Evolutionary conservation across 2,113 vertebrate species (phyloP).

Genomic region (Rutilus rutilus): DNA sequence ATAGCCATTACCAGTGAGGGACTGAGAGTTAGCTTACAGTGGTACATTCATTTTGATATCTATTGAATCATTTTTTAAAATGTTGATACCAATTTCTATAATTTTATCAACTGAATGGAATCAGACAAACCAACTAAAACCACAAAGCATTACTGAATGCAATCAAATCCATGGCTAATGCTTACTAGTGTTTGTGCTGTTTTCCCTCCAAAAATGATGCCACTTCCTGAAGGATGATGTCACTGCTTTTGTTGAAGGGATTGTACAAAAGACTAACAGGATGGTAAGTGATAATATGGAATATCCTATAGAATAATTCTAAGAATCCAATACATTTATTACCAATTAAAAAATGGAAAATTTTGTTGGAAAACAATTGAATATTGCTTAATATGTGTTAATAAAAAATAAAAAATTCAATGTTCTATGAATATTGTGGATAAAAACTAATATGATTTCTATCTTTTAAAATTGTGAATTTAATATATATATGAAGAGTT

Average conservation of each 20-base stretch:
- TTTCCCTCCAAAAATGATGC: not conserved
- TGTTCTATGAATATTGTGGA: not conserved
- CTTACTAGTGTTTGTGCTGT: not conserved
- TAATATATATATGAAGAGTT: too few relatives aligned
- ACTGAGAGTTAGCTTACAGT: not conserved
- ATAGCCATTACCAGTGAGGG: not conserved
- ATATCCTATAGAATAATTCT: not conserved
- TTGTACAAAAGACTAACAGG: not conserved
- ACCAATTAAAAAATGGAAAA: not conserved
- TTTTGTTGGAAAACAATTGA: not conserved
- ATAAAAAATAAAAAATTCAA: too few relatives aligned
- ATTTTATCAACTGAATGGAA: not conserved
- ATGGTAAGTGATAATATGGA: not conserved
- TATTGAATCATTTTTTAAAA: too few relatives aligned
- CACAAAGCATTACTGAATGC: not conserved
- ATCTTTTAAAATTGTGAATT: not conserved
- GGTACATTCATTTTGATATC: not conserved
- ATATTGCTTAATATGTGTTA: not conserved
- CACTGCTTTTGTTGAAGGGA: not conserved
- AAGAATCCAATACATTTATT: not conserved
- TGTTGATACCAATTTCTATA: not conserved
- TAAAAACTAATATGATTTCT: not conserved
- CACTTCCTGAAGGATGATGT: not conserved
- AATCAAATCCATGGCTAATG: not conserved
- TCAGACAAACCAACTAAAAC: not conserved